These are phyloP conservation scores for Dermatophagoides farinae DNA, from an alignment of 1,140 invertebrate genomes.

Conservation along the genomic window DNA sequence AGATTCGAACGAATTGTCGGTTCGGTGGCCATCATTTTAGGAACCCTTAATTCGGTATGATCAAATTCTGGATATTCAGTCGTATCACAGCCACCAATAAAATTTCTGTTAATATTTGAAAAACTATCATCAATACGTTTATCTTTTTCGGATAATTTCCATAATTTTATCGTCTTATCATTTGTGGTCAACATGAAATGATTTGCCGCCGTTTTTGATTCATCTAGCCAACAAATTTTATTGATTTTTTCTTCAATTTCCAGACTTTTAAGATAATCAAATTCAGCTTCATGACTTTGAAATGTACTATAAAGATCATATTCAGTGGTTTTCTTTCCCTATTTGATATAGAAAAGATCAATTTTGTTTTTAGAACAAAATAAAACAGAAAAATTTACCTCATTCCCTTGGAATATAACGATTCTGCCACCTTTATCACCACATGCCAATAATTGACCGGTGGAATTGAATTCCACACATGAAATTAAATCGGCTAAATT, in stretches of 20 bases:
- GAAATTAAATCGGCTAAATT: conserved; percentile 96
- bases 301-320: conserved; percentile 99
- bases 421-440: conserved; percentile 98
- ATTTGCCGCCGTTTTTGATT: conserved; percentile 84
- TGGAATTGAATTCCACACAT: conserved; percentile 97
- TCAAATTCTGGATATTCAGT: conserved; percentile 45
- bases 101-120: conserved; percentile 33
- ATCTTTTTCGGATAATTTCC: conserved; percentile 79
- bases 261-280: conserved; percentile 97
- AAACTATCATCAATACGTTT: conserved; percentile 59
- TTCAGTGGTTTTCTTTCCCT: conserved; percentile 76
- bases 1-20: conserved; percentile 95
- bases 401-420: conserved; percentile 87
- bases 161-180: conserved; percentile 63
- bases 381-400: conserved; percentile 2
- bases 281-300: conserved; percentile 98
- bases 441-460: conserved; percentile 92
- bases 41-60: conserved; percentile 63
- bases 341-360: conserved; percentile 31
- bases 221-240: conserved; percentile 91
- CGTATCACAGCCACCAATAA: conserved; percentile 61
- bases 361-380: too few species aligned
- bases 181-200: conserved; percentile 98
- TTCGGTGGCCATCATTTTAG: conserved; percentile 83
- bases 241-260: conserved; percentile 99